Base-by-base conservation (phyloP, 2,797 vertebrate species). In the Helarctos malayanus region DNA sequence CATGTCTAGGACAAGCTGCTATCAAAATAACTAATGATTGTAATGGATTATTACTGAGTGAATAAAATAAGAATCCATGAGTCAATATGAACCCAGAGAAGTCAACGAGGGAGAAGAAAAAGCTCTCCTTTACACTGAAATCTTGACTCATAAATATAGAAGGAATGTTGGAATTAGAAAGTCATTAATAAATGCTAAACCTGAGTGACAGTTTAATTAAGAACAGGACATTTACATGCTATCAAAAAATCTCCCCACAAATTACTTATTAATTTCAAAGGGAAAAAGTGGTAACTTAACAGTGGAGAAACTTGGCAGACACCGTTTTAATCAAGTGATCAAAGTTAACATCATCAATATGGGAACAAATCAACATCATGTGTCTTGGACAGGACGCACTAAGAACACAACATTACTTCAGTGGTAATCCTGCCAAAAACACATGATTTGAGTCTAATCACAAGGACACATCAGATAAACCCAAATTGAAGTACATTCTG, bases 331-430 rank as follows among this genome's bases (percentile, higher is more conserved):
- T 2, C 49, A 88, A 92, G 29, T 16, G 14, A 59, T 59, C 54
- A 45, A 92, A 86, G 27, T 85, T 65, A 96, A 57, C 41, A 29
- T 35, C 76, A 91, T 84, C 82, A 91, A n/a, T 29, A 38, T 29
- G 18, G 15, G 27, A 80, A 69, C 49, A 95, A 89, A 79, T 27
- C 21, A 57, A 56, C 6, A 83, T n/a, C 18, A 29, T 1, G 0
- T 61, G 65, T 13, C 25, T 85, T 3, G 11, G 7, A 79, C 0
- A 71, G 73, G 47, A 73, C 35, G 16, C 35, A 52, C n/a, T 11
- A 57, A 69, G n/a, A 90, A 65, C 8, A 85, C 3, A 16, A 29
- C 2, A 45, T 3, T 10, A 29, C 38, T 38, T 94, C 27, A 88
- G 86, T 18, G 54, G 5, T 41, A 71, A 90, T 59, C 7, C 35